Evolutionary conservation across 2,113 vertebrate species (phyloP).

Genomic region (Anarhynchus alexandrinus): DNA sequence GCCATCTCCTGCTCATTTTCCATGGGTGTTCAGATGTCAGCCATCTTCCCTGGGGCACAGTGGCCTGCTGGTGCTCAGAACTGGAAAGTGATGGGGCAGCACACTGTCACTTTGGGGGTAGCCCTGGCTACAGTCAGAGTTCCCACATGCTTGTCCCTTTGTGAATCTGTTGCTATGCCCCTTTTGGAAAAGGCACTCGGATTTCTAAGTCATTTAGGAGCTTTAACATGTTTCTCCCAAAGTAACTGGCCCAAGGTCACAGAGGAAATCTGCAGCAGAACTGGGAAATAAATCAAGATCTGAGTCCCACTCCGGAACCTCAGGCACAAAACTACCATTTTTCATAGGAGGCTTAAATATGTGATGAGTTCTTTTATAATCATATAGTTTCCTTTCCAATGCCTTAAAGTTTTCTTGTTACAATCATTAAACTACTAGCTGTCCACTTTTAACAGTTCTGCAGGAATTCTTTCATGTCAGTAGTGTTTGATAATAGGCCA

Average conservation of each 20-base stretch:
- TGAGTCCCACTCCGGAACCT: constrained; percentile 37
- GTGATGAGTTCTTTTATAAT: constrained; percentile 57
- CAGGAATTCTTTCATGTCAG: constrained; percentile 60
- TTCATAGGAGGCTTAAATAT: constrained; percentile 23
- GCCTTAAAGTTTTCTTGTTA: constrained; percentile 5
- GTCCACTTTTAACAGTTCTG: constrained; percentile 45
- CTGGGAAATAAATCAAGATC: constrained; percentile 61
- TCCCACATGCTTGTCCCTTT: background rate
- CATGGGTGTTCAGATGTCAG: background rate
- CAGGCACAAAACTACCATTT: constrained; percentile 41
- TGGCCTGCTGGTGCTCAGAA: background rate
- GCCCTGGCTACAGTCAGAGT: background rate
- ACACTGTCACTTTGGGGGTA: background rate
- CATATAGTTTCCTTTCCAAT: constrained; percentile 42
- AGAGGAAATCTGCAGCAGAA: constrained; percentile 55
- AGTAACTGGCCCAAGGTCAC: constrained; percentile 25
- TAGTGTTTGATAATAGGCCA: constrained; percentile 47
- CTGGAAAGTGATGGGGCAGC: background rate
- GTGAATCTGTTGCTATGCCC: background rate
- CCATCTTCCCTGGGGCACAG: rapidly evolving
- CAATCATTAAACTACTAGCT: constrained; percentile 40
- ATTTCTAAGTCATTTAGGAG: constrained; percentile 11
- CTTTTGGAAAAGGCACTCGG: background rate
- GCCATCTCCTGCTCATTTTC: background rate
- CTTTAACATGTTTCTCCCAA: constrained; percentile 27